Evolutionary conservation across 1,140 invertebrate genomes (phyloP), one percentile per base, ranked within the genome.

Genomic region (Cotesia chilonis): DNA sequence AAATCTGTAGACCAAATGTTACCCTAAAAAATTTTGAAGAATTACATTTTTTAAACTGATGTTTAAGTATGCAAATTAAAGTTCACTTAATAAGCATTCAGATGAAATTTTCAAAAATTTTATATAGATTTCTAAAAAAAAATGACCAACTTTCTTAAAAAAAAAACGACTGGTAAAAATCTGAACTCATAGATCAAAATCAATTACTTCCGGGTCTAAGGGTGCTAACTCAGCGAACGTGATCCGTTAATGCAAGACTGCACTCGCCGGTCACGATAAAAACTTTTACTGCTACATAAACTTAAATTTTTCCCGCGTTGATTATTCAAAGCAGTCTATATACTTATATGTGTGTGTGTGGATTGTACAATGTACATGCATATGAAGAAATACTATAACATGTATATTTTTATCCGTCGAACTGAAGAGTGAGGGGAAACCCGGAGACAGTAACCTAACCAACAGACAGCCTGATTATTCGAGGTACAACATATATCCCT

Each of bases 231-330:
- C 12, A 12, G 10, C 35, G 20, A 74, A 66, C 68, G 68, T 74
- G 72, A 74, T 74, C 37, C 7, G 38, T 70, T 68, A 70, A 74
- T 66, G 72, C 72, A 74, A 66, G 52, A 59, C 9, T 64, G 57
- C n/a, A 51, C 57, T 17, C 14, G 59, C 55, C n/a, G 64, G 72
- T 73, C 72, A 73, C 66, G 72, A 73, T 35, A 55, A 17, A 41
- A 52, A 37, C 6, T 37, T 54, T 68, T 37, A 14, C 9, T 17
- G 41, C 14, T 60, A 66, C 20, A n/a, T 67, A 51, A 35, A 35
- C 7, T 9, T 51, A 20, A 41, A 41, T 41, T 41, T 41, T 41
- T 41, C 10, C 41, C 10, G 4, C 41, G 41, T 41, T 65, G n/a
- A 38, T 20, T n/a, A 51, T 67, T 10, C 12, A 52, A 67, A 12